Percentiles rank a stretch among this genome's conserved stretches.
These are phyloP conservation scores for Megalonaias nervosa DNA, from an alignment of 1,140 invertebrate species.

Conservation along the genomic window DNA sequence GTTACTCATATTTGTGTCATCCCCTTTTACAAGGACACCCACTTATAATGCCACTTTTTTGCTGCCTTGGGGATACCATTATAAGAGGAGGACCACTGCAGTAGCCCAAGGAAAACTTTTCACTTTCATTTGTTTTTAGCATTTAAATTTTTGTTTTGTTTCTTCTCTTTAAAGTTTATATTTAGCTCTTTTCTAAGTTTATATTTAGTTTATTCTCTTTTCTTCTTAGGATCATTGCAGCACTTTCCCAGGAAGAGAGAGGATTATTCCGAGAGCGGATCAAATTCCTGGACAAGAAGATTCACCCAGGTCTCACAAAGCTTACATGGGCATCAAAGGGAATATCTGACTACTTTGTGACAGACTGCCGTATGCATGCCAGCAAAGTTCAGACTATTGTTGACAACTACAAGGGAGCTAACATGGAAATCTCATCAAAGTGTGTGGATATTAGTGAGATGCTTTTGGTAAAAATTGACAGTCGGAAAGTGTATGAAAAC, in stretches of 20 bases:
- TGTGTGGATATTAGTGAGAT: slow-evolving; percentile 85
- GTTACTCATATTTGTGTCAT: no score
- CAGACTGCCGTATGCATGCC: slow-evolving; percentile 81
- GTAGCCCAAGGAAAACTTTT: no score
- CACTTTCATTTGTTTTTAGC: no score
- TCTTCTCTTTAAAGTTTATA: no score
- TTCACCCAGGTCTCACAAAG: slow-evolving; percentile 84
- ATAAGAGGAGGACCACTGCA: no score
- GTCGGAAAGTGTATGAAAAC: slow-evolving; percentile 70
- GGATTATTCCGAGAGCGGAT: slow-evolving; percentile 76
- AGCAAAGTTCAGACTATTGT: slow-evolving; percentile 81
- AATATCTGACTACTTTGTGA: slow-evolving; percentile 83
- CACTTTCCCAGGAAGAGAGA: slow-evolving; percentile 75
- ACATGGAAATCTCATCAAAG: slow-evolving; percentile 80
- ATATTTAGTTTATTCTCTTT: slow-evolving; percentile 3
- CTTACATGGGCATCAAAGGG: slow-evolving; percentile 83
- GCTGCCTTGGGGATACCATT: no score
- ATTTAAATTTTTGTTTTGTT: no score
- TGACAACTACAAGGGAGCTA: slow-evolving; percentile 84
- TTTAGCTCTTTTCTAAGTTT: not conserved
- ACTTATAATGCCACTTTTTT: no score
- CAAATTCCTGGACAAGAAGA: slow-evolving; percentile 79
- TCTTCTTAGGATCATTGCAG: slow-evolving; percentile 75
- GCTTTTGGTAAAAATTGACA: slow-evolving; percentile 78
- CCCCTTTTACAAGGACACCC: no score